phyloP scores from a whole-genome alignment of 53 echinoderm and acorn worm species.

The Arbacia lixula region DNA sequence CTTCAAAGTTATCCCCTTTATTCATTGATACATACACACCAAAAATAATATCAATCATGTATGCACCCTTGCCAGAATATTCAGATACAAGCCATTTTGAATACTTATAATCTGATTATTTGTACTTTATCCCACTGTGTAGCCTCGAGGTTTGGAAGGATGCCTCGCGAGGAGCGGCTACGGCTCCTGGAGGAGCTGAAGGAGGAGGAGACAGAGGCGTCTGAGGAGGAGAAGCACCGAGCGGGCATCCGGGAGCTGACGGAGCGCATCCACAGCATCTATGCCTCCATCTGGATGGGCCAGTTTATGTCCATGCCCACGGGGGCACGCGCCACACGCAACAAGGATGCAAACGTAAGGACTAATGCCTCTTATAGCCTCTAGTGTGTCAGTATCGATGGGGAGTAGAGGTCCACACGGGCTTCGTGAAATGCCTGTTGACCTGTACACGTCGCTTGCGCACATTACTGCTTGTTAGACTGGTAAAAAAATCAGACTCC shows the following conservation, averaged over 20 bases:
- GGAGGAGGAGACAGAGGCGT: slow-evolving; percentile 88
- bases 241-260: slow-evolving; percentile 83
- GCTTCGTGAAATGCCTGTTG: too few species aligned
- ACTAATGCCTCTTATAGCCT: too few species aligned
- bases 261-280: slow-evolving; percentile 85
- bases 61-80: too few species aligned
- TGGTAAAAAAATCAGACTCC: too few species aligned
- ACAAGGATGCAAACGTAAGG: slow-evolving; percentile 68
- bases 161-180: slow-evolving; percentile 97
- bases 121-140: too few species aligned
- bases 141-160: slow-evolving; percentile 99
- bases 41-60: too few species aligned
- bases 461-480: background rate
- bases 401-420: too few species aligned
- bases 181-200: slow-evolving; percentile 88
- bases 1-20: too few species aligned
- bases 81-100: too few species aligned
- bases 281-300: slow-evolving; percentile 78
- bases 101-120: too few species aligned
- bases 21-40: too few species aligned
- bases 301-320: slow-evolving; percentile 71
- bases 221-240: slow-evolving; percentile 88
- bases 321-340: slow-evolving; percentile 58
- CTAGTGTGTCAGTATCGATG: background rate
- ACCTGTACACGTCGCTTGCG: too few species aligned